Evolutionary conservation across 2,113 vertebrate species (phyloP).

Genomic region (Athene noctua): DNA sequence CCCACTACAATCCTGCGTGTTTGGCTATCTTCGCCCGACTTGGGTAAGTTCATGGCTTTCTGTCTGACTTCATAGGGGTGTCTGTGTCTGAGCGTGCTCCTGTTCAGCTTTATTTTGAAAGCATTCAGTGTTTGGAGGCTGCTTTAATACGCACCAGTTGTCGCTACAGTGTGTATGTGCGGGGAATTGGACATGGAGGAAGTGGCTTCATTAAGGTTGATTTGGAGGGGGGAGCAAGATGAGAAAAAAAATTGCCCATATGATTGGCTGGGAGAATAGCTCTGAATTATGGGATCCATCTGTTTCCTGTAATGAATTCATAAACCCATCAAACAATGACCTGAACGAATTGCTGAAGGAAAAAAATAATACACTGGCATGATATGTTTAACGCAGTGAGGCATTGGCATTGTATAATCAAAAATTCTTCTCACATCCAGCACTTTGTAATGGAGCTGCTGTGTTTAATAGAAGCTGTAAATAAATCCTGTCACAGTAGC

Average conservation of each 20-base stretch:
- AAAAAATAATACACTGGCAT: slow-evolving; percentile 62
- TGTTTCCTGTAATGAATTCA: slow-evolving; percentile 79
- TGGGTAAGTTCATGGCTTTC: slow-evolving; percentile 14
- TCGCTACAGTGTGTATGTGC: neutral
- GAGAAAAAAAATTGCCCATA: slow-evolving; percentile 21
- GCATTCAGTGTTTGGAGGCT: neutral
- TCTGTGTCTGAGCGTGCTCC: neutral
- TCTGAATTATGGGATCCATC: slow-evolving; percentile 72
- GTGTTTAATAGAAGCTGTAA: slow-evolving; percentile 73
- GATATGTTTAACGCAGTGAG: slow-evolving; percentile 61
- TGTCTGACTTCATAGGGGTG: neutral
- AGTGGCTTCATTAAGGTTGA: slow-evolving; percentile 62
- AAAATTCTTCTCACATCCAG: slow-evolving; percentile 82
- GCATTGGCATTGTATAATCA: slow-evolving; percentile 80
- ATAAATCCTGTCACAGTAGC: slow-evolving; percentile 71
- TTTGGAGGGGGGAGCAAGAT: slow-evolving; percentile 25
- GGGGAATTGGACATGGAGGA: slow-evolving; percentile 37
- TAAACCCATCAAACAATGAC: slow-evolving; percentile 76
- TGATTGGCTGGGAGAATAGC: slow-evolving; percentile 72
- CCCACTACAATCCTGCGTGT: neutral
- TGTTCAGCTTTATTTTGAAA: neutral
- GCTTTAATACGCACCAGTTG: neutral
- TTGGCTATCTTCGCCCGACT: neutral
- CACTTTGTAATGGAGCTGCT: slow-evolving; percentile 76
- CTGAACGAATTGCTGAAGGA: slow-evolving; percentile 68